phyloP scores from a whole-genome alignment of 1,140 invertebrate genomes.

The Atta cephalotes region DNA sequence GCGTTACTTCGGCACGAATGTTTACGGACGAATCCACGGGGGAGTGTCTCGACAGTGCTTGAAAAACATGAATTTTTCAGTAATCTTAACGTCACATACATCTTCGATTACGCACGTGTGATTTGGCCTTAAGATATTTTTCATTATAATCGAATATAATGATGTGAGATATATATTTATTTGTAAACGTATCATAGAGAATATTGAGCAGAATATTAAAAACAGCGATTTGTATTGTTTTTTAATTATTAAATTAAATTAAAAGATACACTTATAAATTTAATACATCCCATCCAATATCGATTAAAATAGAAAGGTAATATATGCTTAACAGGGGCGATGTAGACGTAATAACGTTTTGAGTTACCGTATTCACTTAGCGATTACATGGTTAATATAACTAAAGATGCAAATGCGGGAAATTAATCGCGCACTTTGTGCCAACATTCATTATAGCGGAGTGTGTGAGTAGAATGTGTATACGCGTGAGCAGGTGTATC shows the following conservation, averaged over 20 bases:
- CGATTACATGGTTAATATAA: slow-evolving; percentile 59
- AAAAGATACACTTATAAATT: neutral
- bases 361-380: slow-evolving; percentile 42
- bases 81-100: neutral
- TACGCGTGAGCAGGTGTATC: slow-evolving; percentile 1
- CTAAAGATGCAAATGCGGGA: slow-evolving; percentile 52
- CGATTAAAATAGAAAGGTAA: neutral
- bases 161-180: neutral
- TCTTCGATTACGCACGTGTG: neutral
- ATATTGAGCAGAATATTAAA: neutral
- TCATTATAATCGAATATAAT: neutral
- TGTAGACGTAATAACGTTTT: slow-evolving; percentile 17
- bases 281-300: neutral
- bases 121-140: neutral
- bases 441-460: slow-evolving; percentile 42
- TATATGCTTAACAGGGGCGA: neutral
- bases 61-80: slow-evolving; percentile 50
- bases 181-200: neutral
- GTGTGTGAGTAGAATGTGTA: slow-evolving; percentile 23
- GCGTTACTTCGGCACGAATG: slow-evolving; percentile 42
- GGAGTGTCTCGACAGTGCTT: neutral
- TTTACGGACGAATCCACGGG: slow-evolving; percentile 39
- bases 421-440: slow-evolving; percentile 59
- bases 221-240: neutral
- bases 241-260: slow-evolving; percentile 1